A percentile compares a stretch with the other conserved stretches of the same genome.
phyloP scores from a whole-genome alignment of 2,888 invertebrate species.

The Monoplex corrugatus region DNA sequence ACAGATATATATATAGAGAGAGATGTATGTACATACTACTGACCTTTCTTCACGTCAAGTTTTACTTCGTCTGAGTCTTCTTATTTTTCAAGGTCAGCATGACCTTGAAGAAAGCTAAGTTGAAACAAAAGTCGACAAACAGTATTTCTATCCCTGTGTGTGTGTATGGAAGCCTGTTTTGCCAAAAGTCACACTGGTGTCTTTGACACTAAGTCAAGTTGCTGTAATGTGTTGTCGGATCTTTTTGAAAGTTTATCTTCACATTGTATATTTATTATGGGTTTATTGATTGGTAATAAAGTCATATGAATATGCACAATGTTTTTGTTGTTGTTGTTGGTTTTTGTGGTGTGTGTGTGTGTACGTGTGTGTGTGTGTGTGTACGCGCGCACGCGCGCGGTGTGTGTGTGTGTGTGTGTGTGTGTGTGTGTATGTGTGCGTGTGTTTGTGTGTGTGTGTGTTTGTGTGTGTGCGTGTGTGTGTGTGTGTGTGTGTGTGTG shows the following conservation, averaged over 20 bases:
- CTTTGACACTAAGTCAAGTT: not conserved
- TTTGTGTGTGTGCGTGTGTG: not conserved
- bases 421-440: not conserved
- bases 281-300: too few relatives aligned
- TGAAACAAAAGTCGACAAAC: too few relatives aligned
- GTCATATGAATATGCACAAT: not conserved
- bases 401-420: not conserved
- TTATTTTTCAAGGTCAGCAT: too few relatives aligned
- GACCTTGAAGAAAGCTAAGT: too few relatives aligned
- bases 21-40: too few relatives aligned
- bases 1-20: too few relatives aligned
- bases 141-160: too few relatives aligned
- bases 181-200: not conserved
- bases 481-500: constrained; percentile 21
- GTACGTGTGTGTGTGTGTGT: not conserved
- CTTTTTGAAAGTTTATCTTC: not conserved
- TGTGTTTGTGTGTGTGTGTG: not conserved
- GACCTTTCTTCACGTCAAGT: too few relatives aligned
- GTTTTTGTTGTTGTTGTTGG: not conserved
- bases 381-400: not conserved
- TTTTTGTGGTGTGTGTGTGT: not conserved
- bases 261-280: too few relatives aligned
- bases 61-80: too few relatives aligned
- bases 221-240: not conserved
- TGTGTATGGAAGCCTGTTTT: not conserved